phyloP scores from a whole-genome alignment of 2,113 vertebrate species.

The Myodes glareolus region DNA sequence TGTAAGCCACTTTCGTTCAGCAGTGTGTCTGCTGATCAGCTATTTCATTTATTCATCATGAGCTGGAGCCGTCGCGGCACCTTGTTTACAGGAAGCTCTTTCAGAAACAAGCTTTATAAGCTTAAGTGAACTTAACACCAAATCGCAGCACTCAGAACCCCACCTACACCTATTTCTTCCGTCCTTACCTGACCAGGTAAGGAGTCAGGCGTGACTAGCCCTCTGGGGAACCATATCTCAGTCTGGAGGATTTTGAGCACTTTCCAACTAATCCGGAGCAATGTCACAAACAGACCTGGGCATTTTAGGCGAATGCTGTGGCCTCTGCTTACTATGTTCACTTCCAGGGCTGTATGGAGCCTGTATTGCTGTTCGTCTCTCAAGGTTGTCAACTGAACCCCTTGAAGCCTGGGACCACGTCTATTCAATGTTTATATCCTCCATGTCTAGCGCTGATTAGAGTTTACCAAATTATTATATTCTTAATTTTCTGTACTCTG shows the following conservation, averaged over 20 bases:
- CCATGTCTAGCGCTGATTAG: background rate
- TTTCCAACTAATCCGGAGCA: conserved; percentile 69
- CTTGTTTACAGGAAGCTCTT: conserved; percentile 85
- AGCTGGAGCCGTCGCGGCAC: conserved; percentile 66
- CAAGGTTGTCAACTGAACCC: background rate
- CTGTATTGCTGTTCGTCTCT: background rate
- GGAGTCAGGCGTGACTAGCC: background rate
- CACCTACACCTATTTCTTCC: background rate
- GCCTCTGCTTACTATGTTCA: background rate
- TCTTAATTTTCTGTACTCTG: background rate
- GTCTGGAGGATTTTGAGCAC: conserved; percentile 80
- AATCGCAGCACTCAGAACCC: conserved; percentile 77
- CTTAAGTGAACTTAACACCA: conserved; percentile 80
- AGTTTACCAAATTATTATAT: background rate
- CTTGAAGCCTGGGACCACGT: conserved; percentile 44
- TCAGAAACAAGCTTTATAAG: conserved; percentile 78
- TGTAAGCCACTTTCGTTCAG: conserved; percentile 77
- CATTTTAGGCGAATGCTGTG: background rate
- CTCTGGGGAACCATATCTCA: background rate
- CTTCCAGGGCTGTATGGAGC: background rate
- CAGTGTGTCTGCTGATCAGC: conserved; percentile 64
- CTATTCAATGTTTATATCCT: background rate
- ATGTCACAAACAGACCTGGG: conserved; percentile 54
- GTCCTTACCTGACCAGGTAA: background rate
- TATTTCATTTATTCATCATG: conserved; percentile 76